Base-by-base conservation (phyloP, 2,888 invertebrate genomes). In the Microdon myrmicae region DNA sequence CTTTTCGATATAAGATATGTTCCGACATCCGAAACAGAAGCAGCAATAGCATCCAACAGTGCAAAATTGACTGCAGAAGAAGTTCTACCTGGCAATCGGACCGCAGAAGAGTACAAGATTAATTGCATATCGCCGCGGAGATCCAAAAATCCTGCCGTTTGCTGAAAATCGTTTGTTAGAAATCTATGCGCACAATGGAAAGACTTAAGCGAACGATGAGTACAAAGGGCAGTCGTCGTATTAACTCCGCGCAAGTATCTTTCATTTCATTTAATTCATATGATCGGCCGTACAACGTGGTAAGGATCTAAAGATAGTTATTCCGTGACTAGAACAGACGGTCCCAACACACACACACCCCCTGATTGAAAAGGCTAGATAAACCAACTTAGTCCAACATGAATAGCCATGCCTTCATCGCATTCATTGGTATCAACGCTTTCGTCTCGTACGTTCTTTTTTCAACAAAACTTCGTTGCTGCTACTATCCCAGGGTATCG, bases 381-480 rank as follows among this genome's bases (percentile, higher is more conserved):
- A 45, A 31, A 25, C 23, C 13, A 10, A 39, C 17, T n/a, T n/a
- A n/a, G n/a, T n/a, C n/a, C n/a, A 49, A 38, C 28, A 38, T 13
- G 2, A 5, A 23, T 10, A 25, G 10, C 14, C 7, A 13, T 31
- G 22, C 56, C 56, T 64, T 64, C 56, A 56, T 64, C 61, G 56
- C 51, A 64, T 64, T 64, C 61, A 56, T 64, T 51, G 56, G 51
- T 29, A 64, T 64, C 56, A 64, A 56, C 49, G 45, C 45, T 49
- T 51, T 47, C 61, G 37, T 53, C 38, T 44, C 34, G 19, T 49
- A 20, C 32, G 16, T 13, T 41, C 41, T 56, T 43, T 16, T 22
- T 20, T 3, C 22, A 20, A 4, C 22, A 26, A 25, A n/a, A 22
- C 37, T 28, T 12, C 44, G 44, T 56, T 29, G 44, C 34, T 35